Evolutionary conservation across 1,140 invertebrate species (phyloP).

Genomic region (Caenorhabditis latens): DNA sequence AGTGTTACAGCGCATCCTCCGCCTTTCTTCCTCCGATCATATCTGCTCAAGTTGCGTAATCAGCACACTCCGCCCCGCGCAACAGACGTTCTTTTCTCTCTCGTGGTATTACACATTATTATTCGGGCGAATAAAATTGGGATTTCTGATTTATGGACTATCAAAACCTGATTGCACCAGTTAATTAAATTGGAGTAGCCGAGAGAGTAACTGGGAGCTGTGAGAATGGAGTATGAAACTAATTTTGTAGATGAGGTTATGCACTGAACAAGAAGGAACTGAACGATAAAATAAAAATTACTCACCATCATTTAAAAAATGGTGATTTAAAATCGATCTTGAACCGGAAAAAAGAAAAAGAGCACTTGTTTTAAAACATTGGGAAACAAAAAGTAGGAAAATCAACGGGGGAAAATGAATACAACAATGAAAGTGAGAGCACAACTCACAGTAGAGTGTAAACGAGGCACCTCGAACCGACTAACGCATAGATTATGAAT

Average conservation of each 20-base stretch:
- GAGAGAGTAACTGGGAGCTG: neutral
- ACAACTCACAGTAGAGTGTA: neutral
- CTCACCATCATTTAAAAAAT: too few species aligned
- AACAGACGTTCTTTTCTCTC: conserved; percentile 15
- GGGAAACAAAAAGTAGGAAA: too few species aligned
- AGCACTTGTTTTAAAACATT: too few species aligned
- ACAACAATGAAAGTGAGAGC: neutral
- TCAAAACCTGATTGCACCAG: neutral
- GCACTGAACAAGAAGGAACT: too few species aligned
- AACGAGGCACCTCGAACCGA: neutral
- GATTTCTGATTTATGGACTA: conserved; percentile 26
- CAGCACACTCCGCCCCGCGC: conserved; percentile 26
- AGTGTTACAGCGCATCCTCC: conserved; percentile 17
- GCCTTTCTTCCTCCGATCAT: conserved; percentile 3
- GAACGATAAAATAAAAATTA: too few species aligned
- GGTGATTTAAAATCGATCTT: too few species aligned
- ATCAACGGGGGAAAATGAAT: neutral
- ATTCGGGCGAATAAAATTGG: neutral
- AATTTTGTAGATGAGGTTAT: too few species aligned
- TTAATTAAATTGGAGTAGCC: neutral
- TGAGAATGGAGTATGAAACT: too few species aligned
- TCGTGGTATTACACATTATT: conserved; percentile 13
- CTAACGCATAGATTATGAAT: too few species aligned
- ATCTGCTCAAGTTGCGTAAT: conserved; percentile 46
- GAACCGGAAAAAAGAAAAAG: too few species aligned